A percentile compares a stretch with the other conserved stretches of the same genome.
phyloP scores from a whole-genome alignment of 2,888 invertebrate species.

The Drosophila multiciliata region DNA sequence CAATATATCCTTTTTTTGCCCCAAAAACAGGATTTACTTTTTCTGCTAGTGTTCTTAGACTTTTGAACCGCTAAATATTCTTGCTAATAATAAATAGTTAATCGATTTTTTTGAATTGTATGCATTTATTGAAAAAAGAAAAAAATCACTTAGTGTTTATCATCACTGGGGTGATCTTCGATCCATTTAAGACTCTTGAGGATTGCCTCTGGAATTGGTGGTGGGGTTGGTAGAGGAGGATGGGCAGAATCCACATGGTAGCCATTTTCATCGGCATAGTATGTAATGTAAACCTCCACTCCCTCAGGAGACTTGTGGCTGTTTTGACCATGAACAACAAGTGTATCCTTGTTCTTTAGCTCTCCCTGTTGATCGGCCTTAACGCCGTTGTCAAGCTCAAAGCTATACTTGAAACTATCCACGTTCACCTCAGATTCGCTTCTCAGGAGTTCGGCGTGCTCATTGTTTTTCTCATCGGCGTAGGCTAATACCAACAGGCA shows the following conservation, averaged over 20 bases:
- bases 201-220: slow-evolving; percentile 75
- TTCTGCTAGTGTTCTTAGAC: not conserved
- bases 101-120: not conserved
- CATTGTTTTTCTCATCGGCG: slow-evolving; percentile 56
- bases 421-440: slow-evolving; percentile 57
- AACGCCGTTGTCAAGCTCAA: slow-evolving; percentile 4
- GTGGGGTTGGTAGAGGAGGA: slow-evolving; percentile 77
- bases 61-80: not conserved
- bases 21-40: not conserved
- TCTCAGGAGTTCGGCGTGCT: slow-evolving; percentile 49
- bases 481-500: slow-evolving; percentile 74
- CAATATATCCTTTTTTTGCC: not conserved
- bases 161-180: slow-evolving; percentile 42
- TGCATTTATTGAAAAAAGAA: slow-evolving; percentile 38
- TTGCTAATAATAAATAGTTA: not conserved
- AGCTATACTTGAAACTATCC: slow-evolving; percentile 56
- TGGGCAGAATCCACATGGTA: slow-evolving; percentile 59
- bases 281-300: slow-evolving; percentile 44
- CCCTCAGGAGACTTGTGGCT: slow-evolving; percentile 75
- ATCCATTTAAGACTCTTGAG: slow-evolving; percentile 59
- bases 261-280: slow-evolving; percentile 76
- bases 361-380: slow-evolving; percentile 2
- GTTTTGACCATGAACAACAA: slow-evolving; percentile 53
- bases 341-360: slow-evolving; percentile 42
- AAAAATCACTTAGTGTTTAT: slow-evolving; percentile 37